Evolutionary conservation across 2,113 vertebrate species (phyloP).

Genomic region (Sitta europaea): DNA sequence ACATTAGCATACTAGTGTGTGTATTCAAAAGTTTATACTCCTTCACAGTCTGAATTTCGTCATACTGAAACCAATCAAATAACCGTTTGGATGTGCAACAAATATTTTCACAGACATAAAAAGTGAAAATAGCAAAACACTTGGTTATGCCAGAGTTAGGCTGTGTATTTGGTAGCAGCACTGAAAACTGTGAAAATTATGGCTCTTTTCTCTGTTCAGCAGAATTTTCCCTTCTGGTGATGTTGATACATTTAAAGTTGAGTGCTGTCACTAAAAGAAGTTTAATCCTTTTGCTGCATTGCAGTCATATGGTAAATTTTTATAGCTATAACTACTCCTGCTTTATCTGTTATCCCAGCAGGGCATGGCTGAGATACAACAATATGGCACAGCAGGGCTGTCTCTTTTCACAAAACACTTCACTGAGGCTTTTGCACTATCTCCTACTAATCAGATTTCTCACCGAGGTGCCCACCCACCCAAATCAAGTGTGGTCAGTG

Average conservation of each 20-base stretch:
- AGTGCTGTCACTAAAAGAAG: not conserved
- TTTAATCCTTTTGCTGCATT: slow-evolving; percentile 1
- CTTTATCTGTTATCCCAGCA: slow-evolving; percentile 44
- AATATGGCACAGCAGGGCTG: slow-evolving; percentile 26
- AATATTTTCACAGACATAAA: not conserved
- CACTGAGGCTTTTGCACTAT: not conserved
- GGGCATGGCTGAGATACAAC: not conserved
- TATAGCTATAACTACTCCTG: slow-evolving; percentile 2
- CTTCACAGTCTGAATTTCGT: not conserved
- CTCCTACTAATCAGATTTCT: slow-evolving; percentile 45
- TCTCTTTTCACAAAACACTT: slow-evolving; percentile 5
- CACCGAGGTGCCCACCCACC: not conserved
- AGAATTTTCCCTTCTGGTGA: not conserved
- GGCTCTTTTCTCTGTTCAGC: not conserved
- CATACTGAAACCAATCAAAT: not conserved
- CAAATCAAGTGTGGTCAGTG: slow-evolving; percentile 13
- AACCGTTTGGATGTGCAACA: not conserved
- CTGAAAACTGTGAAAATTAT: not conserved
- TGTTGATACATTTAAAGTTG: not conserved
- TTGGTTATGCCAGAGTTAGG: not conserved
- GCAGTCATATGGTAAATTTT: slow-evolving; percentile 38
- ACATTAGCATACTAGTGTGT: not conserved
- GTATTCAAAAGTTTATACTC: not conserved
- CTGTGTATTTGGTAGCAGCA: not conserved
- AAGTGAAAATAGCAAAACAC: not conserved